These are phyloP conservation scores for Asarcornis scutulata DNA, from an alignment of 2,113 vertebrate genomes.

Conservation along the genomic window DNA sequence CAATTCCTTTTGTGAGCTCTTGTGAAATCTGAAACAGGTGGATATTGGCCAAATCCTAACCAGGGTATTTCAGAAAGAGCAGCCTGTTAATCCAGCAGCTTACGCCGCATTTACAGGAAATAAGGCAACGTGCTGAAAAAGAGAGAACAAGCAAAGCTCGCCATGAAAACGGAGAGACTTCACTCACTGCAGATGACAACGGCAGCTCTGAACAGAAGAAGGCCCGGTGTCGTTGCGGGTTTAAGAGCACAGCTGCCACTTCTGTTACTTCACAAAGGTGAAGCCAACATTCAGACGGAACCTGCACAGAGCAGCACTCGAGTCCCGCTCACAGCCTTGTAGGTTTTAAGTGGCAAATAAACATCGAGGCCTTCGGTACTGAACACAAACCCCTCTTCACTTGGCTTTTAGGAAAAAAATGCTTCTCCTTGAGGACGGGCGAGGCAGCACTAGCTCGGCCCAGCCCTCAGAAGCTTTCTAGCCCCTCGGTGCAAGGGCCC, in stretches of 20 bases:
- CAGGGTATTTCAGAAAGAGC: not conserved
- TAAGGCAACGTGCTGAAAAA: not conserved
- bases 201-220: not conserved
- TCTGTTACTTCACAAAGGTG: too few relatives aligned
- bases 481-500: fast-evolving
- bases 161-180: not conserved
- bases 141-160: not conserved
- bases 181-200: not conserved
- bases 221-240: not conserved
- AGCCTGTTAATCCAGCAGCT: not conserved
- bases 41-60: not conserved
- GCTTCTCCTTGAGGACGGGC: not conserved
- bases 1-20: not conserved
- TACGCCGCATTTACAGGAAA: not conserved
- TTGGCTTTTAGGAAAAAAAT: not conserved
- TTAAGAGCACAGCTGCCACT: not conserved
- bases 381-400: not conserved
- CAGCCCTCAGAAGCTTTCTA: not conserved
- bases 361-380: not conserved
- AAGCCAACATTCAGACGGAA: not conserved
- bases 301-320: not conserved
- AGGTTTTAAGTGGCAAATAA: not conserved
- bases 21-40: not conserved
- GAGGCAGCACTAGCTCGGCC: not conserved
- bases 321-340: not conserved